phyloP scores from a whole-genome alignment of 2,113 vertebrate genomes.

The Leptobrachium leishanense region DNA sequence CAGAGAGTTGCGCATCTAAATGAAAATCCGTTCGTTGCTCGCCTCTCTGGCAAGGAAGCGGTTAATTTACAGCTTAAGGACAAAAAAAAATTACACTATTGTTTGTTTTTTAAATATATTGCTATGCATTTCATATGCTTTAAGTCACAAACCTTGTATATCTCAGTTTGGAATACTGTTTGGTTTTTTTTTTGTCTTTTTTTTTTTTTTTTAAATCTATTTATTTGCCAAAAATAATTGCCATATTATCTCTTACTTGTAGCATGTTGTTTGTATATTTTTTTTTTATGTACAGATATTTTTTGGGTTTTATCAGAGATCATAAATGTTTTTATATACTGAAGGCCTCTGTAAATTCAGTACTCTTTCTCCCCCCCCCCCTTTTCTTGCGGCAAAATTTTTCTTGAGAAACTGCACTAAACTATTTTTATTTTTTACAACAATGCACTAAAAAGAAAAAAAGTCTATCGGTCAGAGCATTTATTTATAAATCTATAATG shows the following conservation, averaged over 20 bases:
- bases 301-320: constrained; percentile 60
- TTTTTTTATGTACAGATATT: constrained; percentile 61
- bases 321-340: constrained; percentile 66
- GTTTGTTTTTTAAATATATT: constrained; percentile 72
- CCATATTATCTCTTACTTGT: constrained; percentile 74
- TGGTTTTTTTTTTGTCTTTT: constrained; percentile 75
- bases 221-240: constrained; percentile 90
- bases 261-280: constrained; percentile 67
- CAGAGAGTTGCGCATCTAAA: background rate
- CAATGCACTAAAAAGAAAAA: constrained; percentile 91
- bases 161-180: constrained; percentile 72
- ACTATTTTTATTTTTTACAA: constrained; percentile 81
- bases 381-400: constrained; percentile 77
- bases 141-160: constrained; percentile 67
- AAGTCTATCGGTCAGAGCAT: constrained; percentile 84
- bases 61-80: background rate
- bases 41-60: background rate
- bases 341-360: constrained; percentile 67
- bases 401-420: constrained; percentile 91
- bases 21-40: background rate
- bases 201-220: constrained; percentile 75
- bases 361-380: constrained; percentile 75
- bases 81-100: constrained; percentile 53
- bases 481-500: constrained; percentile 87
- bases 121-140: constrained; percentile 88